Evolutionary conservation across 2,113 vertebrate species (phyloP).

Genomic region (Turnix velox): DNA sequence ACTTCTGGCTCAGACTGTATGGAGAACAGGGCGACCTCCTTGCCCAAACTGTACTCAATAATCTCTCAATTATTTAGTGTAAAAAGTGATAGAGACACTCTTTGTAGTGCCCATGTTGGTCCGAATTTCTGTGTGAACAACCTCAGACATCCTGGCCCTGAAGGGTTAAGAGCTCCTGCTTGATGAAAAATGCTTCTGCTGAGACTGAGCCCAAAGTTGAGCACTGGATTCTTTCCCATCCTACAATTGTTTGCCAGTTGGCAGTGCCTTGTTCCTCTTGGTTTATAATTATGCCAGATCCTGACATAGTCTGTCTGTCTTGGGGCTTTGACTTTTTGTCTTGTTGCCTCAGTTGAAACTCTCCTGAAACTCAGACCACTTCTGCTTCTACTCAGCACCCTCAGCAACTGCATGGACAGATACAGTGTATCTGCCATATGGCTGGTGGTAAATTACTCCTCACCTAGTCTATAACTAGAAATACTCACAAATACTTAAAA

Average conservation of each 20-base stretch:
- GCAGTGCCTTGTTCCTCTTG: neutral
- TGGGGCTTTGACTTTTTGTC: neutral
- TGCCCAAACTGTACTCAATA: neutral
- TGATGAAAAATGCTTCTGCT: neutral
- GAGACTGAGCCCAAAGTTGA: neutral
- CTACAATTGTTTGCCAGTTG: neutral
- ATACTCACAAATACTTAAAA: rapidly evolving
- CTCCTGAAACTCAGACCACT: neutral
- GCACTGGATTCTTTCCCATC: neutral
- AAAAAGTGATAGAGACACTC: neutral
- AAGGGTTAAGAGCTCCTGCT: neutral
- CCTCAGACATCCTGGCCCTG: neutral
- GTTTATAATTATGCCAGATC: neutral
- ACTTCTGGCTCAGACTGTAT: rapidly evolving
- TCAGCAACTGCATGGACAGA: neutral
- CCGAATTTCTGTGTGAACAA: neutral
- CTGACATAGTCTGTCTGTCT: neutral
- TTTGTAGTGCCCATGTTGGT: rapidly evolving
- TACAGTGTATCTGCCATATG: no score
- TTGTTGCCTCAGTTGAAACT: neutral
- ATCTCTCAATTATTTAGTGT: neutral
- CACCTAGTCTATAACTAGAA: neutral
- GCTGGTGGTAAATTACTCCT: neutral
- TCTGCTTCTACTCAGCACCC: neutral
- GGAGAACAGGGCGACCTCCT: neutral